phyloP scores from a whole-genome alignment of 2,797 vertebrate genomes.

The Carduelis carduelis region DNA sequence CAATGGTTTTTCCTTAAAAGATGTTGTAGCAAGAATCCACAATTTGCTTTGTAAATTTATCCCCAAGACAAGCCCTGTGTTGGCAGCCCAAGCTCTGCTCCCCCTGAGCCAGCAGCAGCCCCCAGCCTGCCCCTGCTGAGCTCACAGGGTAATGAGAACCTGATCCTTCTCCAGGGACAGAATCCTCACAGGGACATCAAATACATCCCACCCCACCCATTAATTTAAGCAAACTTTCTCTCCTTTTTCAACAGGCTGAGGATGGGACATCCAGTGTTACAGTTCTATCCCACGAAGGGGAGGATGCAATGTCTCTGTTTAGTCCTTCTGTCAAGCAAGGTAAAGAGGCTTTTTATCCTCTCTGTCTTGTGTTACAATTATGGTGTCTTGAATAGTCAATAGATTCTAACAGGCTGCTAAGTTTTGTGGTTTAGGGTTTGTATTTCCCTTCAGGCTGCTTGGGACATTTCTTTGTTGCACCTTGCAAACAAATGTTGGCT shows the following conservation, averaged over 20 bases:
- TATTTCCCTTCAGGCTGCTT: neutral
- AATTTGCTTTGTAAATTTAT: neutral
- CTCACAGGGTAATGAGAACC: neutral
- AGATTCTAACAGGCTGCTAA: neutral
- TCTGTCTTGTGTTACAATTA: neutral
- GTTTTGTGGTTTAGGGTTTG: neutral
- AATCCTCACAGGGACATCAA: neutral
- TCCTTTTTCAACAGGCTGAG: slow-evolving; percentile 76
- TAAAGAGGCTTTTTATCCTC: neutral
- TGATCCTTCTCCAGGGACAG: neutral
- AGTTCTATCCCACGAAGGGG: slow-evolving; percentile 83
- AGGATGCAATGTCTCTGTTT: slow-evolving; percentile 84
- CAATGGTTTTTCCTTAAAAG: neutral
- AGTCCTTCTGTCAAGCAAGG: slow-evolving; percentile 82
- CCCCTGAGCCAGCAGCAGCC: neutral
- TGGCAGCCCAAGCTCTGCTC: neutral
- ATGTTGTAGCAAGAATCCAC: neutral
- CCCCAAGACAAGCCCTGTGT: neutral
- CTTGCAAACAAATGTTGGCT: neutral
- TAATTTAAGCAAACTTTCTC: neutral
- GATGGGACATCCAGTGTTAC: slow-evolving; percentile 79
- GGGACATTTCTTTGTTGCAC: neutral
- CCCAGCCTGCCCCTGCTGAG: neutral
- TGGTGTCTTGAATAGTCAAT: neutral
- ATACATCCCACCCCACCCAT: neutral